A percentile compares a stretch with the other conserved stretches of the same genome.
Evolutionary conservation across 2,797 vertebrate species (phyloP).

Genomic region (Eulemur coronatus): DNA sequence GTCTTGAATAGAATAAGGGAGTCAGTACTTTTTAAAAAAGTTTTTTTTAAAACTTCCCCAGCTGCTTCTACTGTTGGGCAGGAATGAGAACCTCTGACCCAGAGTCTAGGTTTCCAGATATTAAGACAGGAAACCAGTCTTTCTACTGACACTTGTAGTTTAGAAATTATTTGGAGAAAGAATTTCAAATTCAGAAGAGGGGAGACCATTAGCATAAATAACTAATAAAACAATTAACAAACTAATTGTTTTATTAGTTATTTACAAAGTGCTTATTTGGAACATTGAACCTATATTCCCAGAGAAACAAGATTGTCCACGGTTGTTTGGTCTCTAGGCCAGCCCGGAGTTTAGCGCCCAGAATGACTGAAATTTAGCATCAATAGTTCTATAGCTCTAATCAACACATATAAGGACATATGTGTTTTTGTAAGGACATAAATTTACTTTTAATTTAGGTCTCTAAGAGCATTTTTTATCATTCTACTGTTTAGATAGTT

Average conservation of each 20-base stretch:
- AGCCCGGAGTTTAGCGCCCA: neutral
- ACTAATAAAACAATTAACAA: neutral
- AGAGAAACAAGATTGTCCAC: neutral
- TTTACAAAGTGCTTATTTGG: neutral
- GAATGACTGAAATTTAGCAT: neutral
- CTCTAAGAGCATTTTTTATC: neutral
- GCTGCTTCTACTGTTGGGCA: neutral
- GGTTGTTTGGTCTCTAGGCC: neutral
- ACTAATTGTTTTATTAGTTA: neutral
- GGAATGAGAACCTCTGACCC: neutral
- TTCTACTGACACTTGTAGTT: neutral
- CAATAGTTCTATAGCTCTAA: neutral
- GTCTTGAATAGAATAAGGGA: neutral
- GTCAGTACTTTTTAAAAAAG: neutral
- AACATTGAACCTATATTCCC: neutral
- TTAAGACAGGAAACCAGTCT: neutral
- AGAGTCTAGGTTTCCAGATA: neutral
- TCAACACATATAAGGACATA: neutral
- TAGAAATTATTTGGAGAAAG: neutral
- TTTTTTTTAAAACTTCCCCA: neutral
- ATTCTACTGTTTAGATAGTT: neutral
- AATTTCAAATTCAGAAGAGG: neutral
- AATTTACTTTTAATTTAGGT: neutral
- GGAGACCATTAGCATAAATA: neutral
- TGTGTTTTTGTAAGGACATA: neutral